Percentiles rank a stretch among this genome's conserved stretches.
Evolutionary conservation across 1,140 invertebrate genomes (phyloP).

Genomic region (Drosophila lini): DNA sequence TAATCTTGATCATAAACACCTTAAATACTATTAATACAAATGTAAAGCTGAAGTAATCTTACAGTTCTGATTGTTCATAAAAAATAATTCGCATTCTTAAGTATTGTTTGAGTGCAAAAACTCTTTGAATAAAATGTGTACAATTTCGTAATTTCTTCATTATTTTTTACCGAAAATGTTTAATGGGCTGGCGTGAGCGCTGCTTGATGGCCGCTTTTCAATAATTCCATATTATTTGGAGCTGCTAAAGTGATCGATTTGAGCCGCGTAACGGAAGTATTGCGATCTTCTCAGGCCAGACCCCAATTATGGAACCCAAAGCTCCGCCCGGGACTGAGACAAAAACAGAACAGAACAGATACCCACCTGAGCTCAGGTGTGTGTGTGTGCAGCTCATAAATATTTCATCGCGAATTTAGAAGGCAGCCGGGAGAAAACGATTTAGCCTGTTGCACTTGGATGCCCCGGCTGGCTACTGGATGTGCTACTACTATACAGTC

Average conservation of each 20-base stretch:
- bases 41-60: background rate
- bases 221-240: slow-evolving; percentile 48
- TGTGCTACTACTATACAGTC: slow-evolving; percentile 22
- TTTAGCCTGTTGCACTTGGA: slow-evolving; percentile 60
- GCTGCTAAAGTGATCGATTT: slow-evolving; percentile 52
- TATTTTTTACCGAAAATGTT: slow-evolving; percentile 8
- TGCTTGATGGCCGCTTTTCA: slow-evolving; percentile 19
- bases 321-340: slow-evolving; percentile 12
- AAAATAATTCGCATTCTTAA: background rate
- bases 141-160: slow-evolving; percentile 17
- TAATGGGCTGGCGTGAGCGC: slow-evolving; percentile 8
- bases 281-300: slow-evolving; percentile 24
- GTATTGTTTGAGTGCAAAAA: background rate
- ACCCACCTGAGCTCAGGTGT: slow-evolving; percentile 20
- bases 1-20: background rate
- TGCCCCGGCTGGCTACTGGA: slow-evolving; percentile 61
- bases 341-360: slow-evolving; percentile 17
- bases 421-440: slow-evolving; percentile 40
- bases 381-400: slow-evolving; percentile 70
- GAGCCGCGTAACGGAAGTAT: slow-evolving; percentile 42
- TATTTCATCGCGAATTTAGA: slow-evolving; percentile 79
- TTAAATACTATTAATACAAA: background rate
- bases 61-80: background rate
- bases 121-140: slow-evolving; percentile 12
- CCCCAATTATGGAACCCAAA: slow-evolving; percentile 55